phyloP scores from a whole-genome alignment of 2,113 vertebrate species.

The Notothenia coriiceps region DNA sequence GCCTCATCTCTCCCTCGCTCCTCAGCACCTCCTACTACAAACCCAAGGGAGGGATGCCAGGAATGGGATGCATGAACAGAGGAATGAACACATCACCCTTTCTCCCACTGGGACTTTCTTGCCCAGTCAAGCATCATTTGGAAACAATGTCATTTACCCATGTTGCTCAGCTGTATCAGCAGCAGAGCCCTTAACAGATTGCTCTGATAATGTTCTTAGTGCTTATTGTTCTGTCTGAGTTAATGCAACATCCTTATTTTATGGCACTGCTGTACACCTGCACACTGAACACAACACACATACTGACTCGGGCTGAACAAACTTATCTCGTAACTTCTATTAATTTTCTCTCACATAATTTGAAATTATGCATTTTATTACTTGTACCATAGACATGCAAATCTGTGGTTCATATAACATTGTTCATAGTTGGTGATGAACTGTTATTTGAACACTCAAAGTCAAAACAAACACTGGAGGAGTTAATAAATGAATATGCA shows the following conservation, averaged over 20 bases:
- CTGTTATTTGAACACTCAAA: not conserved
- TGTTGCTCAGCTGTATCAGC: constrained; percentile 30
- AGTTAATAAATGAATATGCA: not conserved
- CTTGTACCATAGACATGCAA: not conserved
- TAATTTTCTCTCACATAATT: not conserved
- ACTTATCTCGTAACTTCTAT: not conserved
- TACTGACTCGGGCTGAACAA: not conserved
- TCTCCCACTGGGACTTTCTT: constrained; percentile 40
- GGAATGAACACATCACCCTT: constrained; percentile 35
- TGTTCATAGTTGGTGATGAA: not conserved
- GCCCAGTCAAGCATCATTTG: constrained; percentile 38
- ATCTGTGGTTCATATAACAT: not conserved
- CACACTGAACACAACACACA: not conserved
- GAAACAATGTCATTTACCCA: constrained; percentile 40
- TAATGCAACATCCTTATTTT: not conserved
- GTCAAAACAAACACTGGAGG: not conserved
- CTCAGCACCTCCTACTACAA: constrained; percentile 21
- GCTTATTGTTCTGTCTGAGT: not conserved
- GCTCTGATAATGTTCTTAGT: constrained; percentile 8
- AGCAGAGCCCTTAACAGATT: constrained; percentile 18
- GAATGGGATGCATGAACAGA: constrained; percentile 27
- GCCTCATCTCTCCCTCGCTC: constrained; percentile 11
- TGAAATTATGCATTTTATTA: not conserved
- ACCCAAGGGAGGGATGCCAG: constrained; percentile 37
- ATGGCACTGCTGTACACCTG: constrained; percentile 10